Conservation (phyloP, 1,140 invertebrate species). For the Geopemphigus sp. region DNA sequence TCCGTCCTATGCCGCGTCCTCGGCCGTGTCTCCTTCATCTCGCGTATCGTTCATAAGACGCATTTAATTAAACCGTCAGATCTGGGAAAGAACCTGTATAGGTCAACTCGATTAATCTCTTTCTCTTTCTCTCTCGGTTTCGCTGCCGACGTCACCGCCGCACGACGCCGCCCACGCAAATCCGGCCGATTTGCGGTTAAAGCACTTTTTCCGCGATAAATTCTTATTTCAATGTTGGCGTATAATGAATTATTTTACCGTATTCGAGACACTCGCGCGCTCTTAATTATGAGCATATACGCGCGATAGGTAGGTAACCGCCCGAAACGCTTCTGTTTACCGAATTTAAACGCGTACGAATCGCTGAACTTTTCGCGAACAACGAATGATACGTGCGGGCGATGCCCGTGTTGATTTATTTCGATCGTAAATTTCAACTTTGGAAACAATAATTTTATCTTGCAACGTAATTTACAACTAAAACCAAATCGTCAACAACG, state of each 20-base stretch:
- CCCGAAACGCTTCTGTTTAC: not conserved
- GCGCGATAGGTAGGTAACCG: not conserved
- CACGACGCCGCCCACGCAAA: not conserved
- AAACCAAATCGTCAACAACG: no score
- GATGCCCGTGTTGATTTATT: constrained; percentile 1
- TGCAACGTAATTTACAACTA: no score
- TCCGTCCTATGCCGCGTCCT: not conserved
- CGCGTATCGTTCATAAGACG: not conserved
- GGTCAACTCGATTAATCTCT: constrained; percentile 36
- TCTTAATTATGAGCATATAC: not conserved
- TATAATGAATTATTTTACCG: constrained; percentile 3
- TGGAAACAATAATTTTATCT: not conserved
- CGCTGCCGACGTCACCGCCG: no score
- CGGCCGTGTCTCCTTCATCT: not conserved
- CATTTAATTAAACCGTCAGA: constrained; percentile 33
- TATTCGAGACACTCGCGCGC: not conserved
- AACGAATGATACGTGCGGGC: not conserved
- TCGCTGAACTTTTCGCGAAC: not conserved
- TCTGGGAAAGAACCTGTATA: constrained; percentile 13
- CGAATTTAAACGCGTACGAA: not conserved
- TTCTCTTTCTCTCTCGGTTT: not conserved
- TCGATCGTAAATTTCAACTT: not conserved
- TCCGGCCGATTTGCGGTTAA: not conserved
- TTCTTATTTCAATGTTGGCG: constrained; percentile 1
- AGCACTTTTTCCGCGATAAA: not conserved